These are phyloP conservation scores for Dendrolimus houi DNA, from an alignment of 2,888 invertebrate genomes.

Conservation along the genomic window DNA sequence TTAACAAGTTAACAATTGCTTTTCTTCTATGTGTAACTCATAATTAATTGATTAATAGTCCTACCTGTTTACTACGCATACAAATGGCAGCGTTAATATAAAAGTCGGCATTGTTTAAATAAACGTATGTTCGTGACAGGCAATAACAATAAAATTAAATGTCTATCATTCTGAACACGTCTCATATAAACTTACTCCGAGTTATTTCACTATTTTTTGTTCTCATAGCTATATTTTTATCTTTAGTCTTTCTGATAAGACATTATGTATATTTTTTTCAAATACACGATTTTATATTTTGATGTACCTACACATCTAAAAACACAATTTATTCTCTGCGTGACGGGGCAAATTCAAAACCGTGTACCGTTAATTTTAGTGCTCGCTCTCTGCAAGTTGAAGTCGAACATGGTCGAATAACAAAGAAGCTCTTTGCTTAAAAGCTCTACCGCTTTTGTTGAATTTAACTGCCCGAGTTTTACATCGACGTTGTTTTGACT, in stretches of 20 bases:
- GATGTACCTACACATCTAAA: not conserved
- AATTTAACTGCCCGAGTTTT: slow-evolving; percentile 33
- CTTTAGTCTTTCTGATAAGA: not conserved
- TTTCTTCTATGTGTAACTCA: too few relatives aligned
- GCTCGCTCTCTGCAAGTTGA: slow-evolving; percentile 19
- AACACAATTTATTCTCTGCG: slow-evolving; percentile 26
- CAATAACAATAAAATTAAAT: slow-evolving; percentile 28
- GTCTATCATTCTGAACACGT: slow-evolving; percentile 46
- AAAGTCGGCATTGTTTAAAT: not conserved
- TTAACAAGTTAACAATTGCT: too few relatives aligned
- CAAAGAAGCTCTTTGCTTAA: slow-evolving; percentile 25
- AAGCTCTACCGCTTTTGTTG: slow-evolving; percentile 29
- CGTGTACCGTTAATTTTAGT: slow-evolving; percentile 37
- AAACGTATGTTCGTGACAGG: slow-evolving; percentile 45
- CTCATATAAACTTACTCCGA: slow-evolving; percentile 29
- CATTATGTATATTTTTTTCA: not conserved
- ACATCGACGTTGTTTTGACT: slow-evolving; percentile 8
- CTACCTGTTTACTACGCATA: not conserved
- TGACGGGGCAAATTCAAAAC: slow-evolving; percentile 32
- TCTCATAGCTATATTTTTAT: slow-evolving; percentile 13
- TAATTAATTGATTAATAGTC: not conserved
- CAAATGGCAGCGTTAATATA: not conserved
- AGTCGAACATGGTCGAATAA: slow-evolving; percentile 17
- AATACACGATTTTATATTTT: not conserved
- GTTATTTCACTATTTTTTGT: slow-evolving; percentile 30